These are phyloP conservation scores for Philhelius pedissequus DNA, from an alignment of 2,888 invertebrate genomes.

Conservation along the genomic window DNA sequence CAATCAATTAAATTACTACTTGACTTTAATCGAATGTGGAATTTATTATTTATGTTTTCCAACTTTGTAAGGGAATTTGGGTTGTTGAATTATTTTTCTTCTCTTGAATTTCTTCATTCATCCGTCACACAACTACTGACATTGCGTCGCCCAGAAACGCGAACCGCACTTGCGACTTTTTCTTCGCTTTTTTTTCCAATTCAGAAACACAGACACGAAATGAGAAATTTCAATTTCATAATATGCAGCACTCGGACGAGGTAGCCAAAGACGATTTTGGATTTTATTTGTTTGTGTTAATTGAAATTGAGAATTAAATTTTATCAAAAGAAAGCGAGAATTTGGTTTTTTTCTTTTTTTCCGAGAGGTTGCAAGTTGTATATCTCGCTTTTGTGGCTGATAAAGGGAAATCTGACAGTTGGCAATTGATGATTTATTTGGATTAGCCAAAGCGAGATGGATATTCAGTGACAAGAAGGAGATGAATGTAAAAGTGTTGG, in stretches of 20 bases:
- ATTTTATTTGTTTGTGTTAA: neutral
- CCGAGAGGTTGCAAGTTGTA: conserved; percentile 7
- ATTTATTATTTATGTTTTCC: neutral
- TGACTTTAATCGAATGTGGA: neutral
- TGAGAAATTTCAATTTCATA: neutral
- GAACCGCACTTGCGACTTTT: conserved; percentile 53
- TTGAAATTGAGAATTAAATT: neutral
- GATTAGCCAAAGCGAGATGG: conserved; percentile 10
- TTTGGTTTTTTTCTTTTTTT: conserved; percentile 7
- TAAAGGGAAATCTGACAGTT: conserved; percentile 57
- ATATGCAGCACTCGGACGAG: neutral
- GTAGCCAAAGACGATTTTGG: neutral
- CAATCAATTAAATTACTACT: neutral
- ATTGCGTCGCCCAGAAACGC: conserved; percentile 43
- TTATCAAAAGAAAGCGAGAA: conserved; percentile 21
- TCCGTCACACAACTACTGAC: conserved; percentile 36
- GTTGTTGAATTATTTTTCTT: neutral
- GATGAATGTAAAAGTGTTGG: neutral
- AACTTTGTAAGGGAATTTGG: conserved; percentile 11
- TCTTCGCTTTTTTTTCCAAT: neutral
- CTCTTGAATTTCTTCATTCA: conserved; percentile 52
- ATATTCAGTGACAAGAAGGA: neutral
- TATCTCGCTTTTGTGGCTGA: conserved; percentile 57
- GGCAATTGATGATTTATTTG: conserved; percentile 28
- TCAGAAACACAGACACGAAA: neutral